Evolutionary conservation across 2,888 invertebrate genomes (phyloP).

Genomic region (Lasiommata megera): DNA sequence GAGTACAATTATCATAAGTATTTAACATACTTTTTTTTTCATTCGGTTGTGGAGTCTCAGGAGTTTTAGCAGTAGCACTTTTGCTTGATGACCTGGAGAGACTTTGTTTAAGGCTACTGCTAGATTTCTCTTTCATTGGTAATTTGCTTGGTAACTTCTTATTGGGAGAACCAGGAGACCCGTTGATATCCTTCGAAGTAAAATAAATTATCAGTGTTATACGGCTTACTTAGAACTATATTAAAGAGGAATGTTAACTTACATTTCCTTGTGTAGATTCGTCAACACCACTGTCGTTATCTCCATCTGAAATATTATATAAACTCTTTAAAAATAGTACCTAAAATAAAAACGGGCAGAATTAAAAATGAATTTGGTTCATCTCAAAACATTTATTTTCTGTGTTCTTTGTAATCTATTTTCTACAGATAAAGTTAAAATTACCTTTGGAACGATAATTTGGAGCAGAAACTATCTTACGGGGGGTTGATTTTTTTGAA

Average conservation of each 20-base stretch:
- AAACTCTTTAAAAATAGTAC: background rate
- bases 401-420: slow-evolving; percentile 6
- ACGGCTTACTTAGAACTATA: background rate
- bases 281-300: slow-evolving; percentile 91
- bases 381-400: slow-evolving; percentile 52
- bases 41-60: slow-evolving; percentile 79
- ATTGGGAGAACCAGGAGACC: slow-evolving; percentile 86
- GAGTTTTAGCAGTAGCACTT: slow-evolving; percentile 84
- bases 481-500: slow-evolving; percentile 64
- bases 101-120: slow-evolving; percentile 73
- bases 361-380: slow-evolving; percentile 45
- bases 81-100: slow-evolving; percentile 82
- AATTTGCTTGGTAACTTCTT: slow-evolving; percentile 86
- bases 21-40: slow-evolving; percentile 87
- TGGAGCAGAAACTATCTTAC: slow-evolving; percentile 67
- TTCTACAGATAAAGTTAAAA: slow-evolving; percentile 17
- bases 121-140: slow-evolving; percentile 73
- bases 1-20: background rate
- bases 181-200: slow-evolving; percentile 82
- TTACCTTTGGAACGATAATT: slow-evolving; percentile 74
- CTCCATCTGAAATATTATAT: slow-evolving; percentile 84
- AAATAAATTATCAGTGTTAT: background rate
- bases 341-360: background rate
- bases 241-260: slow-evolving; percentile 49
- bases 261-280: slow-evolving; percentile 91